Conservation (phyloP, 2,113 vertebrate genomes). For the Cephalopholis sonnerati region DNA sequence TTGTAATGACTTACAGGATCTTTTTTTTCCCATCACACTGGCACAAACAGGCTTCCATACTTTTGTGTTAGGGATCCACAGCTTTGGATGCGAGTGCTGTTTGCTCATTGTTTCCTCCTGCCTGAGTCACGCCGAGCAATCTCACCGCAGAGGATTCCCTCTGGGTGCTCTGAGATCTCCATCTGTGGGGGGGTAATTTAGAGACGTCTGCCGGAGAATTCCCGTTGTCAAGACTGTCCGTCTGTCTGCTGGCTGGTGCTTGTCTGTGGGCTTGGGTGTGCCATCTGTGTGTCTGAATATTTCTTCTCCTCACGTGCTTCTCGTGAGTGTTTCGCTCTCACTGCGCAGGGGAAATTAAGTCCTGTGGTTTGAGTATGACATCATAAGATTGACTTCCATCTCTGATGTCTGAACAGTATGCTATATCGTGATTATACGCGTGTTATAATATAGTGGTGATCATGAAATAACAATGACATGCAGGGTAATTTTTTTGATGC, state of each 20-base stretch:
- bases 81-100: conserved; percentile 25
- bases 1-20: no score
- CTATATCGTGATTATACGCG: background rate
- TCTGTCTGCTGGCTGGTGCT: conserved; percentile 39
- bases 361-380: background rate
- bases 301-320: conserved; percentile 2
- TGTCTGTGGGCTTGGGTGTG: conserved; percentile 24
- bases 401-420: background rate
- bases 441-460: background rate
- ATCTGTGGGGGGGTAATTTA: conserved; percentile 60
- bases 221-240: conserved; percentile 27
- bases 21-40: no score
- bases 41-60: no score
- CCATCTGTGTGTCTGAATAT: conserved; percentile 57
- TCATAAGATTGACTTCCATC: conserved; percentile 7
- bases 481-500: background rate
- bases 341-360: conserved; percentile 10
- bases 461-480: background rate
- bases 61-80: conserved; percentile 8
- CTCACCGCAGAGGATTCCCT: conserved; percentile 68
- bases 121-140: conserved; percentile 54
- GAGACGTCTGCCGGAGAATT: conserved; percentile 44
- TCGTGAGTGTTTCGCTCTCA: conserved; percentile 22
- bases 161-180: conserved; percentile 53
- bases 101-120: conserved; percentile 46